Conservation (phyloP, 2,113 vertebrate genomes). For the Pteronura brasiliensis region DNA sequence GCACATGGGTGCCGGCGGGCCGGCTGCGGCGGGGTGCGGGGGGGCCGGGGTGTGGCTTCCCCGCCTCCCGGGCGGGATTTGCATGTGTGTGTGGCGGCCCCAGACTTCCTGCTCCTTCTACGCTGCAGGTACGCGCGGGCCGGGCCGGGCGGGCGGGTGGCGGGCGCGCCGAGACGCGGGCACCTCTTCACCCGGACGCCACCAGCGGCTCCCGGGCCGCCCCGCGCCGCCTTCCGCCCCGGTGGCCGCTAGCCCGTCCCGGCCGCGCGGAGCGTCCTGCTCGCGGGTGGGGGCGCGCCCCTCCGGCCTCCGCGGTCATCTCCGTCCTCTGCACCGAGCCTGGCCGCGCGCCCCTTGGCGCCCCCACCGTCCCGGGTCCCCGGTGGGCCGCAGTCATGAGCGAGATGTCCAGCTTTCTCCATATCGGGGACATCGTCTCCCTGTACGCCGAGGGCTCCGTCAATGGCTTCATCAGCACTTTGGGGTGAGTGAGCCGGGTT, state of each 20-base stretch:
- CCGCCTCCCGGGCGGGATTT: constrained; percentile 71
- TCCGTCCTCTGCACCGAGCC: background rate
- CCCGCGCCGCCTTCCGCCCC: background rate
- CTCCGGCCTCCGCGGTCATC: background rate
- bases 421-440: constrained; percentile 98
- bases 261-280: background rate
- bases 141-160: background rate
- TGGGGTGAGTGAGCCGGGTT: constrained; percentile 88
- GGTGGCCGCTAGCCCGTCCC: background rate
- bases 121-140: constrained; percentile 69
- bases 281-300: background rate
- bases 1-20: constrained; percentile 60
- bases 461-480: constrained; percentile 97
- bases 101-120: constrained; percentile 72
- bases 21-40: background rate
- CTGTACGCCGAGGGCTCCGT: constrained; percentile 97
- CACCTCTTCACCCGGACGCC: constrained; percentile 46
- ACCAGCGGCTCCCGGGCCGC: background rate
- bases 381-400: constrained; percentile 82
- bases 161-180: background rate
- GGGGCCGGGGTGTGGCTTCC: constrained; percentile 54
- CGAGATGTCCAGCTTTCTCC: constrained; percentile 98
- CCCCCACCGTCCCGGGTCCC: background rate
- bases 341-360: background rate
- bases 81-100: constrained; percentile 62